Conservation (phyloP, 2,797 vertebrate genomes). For the Gallinago solitaria region DNA sequence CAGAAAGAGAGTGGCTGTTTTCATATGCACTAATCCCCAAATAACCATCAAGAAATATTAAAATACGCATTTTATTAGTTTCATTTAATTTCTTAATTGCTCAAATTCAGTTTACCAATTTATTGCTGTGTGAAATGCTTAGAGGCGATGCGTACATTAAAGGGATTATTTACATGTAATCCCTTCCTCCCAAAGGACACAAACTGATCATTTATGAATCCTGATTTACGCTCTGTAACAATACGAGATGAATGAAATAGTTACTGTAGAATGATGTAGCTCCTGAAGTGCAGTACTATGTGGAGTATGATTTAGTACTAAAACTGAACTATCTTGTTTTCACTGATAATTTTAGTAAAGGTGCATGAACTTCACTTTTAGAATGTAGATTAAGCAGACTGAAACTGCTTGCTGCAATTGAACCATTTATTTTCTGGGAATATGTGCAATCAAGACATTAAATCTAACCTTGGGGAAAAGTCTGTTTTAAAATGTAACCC, state of each 20-base stretch:
- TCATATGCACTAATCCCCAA: slow-evolving; percentile 77
- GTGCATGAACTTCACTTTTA: slow-evolving; percentile 34
- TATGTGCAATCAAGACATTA: slow-evolving; percentile 41
- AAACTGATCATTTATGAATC: slow-evolving; percentile 81
- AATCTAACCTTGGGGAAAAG: not conserved
- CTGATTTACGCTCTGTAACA: slow-evolving; percentile 77
- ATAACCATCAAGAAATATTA: slow-evolving; percentile 82
- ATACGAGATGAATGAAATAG: slow-evolving; percentile 72
- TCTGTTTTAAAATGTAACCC: slow-evolving; percentile 23
- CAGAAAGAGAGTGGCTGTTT: slow-evolving; percentile 53
- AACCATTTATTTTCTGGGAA: slow-evolving; percentile 44
- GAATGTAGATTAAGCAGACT: slow-evolving; percentile 65
- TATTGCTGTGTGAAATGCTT: slow-evolving; percentile 91
- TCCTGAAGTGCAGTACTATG: slow-evolving; percentile 15
- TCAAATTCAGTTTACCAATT: slow-evolving; percentile 89
- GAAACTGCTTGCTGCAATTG: slow-evolving; percentile 15
- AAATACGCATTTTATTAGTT: slow-evolving; percentile 83
- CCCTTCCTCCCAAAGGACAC: slow-evolving; percentile 87
- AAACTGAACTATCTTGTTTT: slow-evolving; percentile 58
- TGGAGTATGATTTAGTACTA: slow-evolving; percentile 59
- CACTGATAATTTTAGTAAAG: slow-evolving; percentile 44
- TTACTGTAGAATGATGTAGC: slow-evolving; percentile 65
- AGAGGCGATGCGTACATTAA: slow-evolving; percentile 91
- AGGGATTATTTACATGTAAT: slow-evolving; percentile 96
- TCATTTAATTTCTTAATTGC: slow-evolving; percentile 89